phyloP scores from a whole-genome alignment of 1,140 invertebrate species.

The Caenorhabditis latens region DNA sequence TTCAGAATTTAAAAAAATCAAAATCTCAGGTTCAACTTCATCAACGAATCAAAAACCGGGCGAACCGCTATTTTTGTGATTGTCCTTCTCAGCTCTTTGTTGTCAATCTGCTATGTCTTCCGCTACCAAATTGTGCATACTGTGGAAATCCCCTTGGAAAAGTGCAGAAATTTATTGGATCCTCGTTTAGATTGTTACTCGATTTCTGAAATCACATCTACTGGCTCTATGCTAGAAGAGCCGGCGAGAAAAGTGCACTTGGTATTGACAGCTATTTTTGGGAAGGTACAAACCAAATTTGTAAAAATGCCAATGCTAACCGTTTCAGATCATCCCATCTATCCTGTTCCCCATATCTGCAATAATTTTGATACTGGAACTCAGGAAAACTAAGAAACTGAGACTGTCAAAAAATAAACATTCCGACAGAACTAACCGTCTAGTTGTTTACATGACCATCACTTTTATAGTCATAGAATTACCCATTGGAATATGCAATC shows the following conservation, averaged over 20 bases:
- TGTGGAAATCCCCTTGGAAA: neutral
- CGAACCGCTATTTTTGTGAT: neutral
- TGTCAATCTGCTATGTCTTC: neutral
- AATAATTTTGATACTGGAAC: neutral
- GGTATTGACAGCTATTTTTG: neutral
- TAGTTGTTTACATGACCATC: neutral
- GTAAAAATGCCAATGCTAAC: too few species aligned
- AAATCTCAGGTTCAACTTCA: too few species aligned
- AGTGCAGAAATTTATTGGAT: neutral
- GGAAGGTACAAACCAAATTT: too few species aligned
- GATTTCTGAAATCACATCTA: neutral
- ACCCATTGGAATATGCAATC: neutral
- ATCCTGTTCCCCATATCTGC: neutral
- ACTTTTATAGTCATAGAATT: neutral
- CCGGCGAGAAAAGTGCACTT: neutral
- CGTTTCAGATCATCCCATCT: neutral
- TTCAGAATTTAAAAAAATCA: too few species aligned
- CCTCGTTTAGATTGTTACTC: neutral
- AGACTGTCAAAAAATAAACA: neutral
- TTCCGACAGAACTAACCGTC: neutral
- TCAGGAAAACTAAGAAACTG: neutral
- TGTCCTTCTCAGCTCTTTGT: neutral
- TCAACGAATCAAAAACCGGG: neutral
- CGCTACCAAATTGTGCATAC: neutral
- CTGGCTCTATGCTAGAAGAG: neutral